Percentiles rank a stretch among this genome's conserved stretches.
phyloP scores from a whole-genome alignment of 2,797 vertebrate genomes.

The Bovichtus variegatus region DNA sequence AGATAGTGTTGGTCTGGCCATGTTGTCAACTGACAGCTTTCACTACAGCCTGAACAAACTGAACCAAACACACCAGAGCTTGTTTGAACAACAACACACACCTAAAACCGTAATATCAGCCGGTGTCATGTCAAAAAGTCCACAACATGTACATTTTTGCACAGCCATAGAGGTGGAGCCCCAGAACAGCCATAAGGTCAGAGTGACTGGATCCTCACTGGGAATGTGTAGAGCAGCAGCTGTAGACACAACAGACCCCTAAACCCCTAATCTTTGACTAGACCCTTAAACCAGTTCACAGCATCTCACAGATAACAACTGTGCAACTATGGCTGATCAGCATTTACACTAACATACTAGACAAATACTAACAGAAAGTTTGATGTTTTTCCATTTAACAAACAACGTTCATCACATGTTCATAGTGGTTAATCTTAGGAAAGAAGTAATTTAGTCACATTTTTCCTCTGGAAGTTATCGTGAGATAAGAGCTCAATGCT shows the following conservation, averaged over 20 bases:
- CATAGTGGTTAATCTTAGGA: neutral
- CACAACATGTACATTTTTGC: neutral
- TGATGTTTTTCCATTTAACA: neutral
- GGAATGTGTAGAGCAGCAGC: constrained; percentile 50
- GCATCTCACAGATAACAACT: neutral
- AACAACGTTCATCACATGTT: neutral
- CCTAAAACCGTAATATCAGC: neutral
- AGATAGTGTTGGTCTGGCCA: neutral
- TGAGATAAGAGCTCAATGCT: neutral
- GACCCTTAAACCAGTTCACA: constrained; percentile 10
- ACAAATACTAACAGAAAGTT: neutral
- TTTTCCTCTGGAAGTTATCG: neutral
- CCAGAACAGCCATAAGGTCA: neutral
- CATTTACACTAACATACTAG: neutral
- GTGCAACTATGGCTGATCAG: neutral
- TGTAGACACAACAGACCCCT: constrained; percentile 56
- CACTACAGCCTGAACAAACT: neutral
- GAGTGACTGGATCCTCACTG: constrained; percentile 19
- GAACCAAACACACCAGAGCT: neutral
- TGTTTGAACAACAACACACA: neutral
- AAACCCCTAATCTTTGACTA: neutral
- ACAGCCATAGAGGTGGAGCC: neutral
- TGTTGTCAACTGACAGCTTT: neutral
- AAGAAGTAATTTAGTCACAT: neutral
- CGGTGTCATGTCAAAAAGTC: neutral